phyloP scores from a whole-genome alignment of 2,797 vertebrate genomes.

The Pyrocephalus nanus region DNA sequence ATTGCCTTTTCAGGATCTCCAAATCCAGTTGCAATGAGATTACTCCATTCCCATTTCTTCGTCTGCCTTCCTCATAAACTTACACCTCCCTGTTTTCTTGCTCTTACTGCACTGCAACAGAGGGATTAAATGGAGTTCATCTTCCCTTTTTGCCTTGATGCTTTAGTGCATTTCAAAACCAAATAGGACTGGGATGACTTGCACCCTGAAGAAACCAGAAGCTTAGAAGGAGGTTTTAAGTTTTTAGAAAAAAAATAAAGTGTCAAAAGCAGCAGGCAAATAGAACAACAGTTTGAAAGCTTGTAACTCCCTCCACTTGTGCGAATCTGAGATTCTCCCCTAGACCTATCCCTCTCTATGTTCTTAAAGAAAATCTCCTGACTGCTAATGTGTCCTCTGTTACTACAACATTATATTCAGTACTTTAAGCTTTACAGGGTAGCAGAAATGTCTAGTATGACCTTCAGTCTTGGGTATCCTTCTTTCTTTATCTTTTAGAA shows the following conservation, averaged over 20 bases:
- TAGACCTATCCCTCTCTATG: not conserved
- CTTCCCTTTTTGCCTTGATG: constrained; percentile 29
- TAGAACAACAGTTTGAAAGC: constrained; percentile 20
- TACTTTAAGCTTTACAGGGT: not conserved
- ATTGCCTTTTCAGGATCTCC: not conserved
- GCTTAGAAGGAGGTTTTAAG: constrained; percentile 15
- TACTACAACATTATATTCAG: not conserved
- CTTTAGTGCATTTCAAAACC: constrained; percentile 24
- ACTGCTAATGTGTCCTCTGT: not conserved
- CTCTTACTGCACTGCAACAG: not conserved
- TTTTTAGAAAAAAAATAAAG: constrained; percentile 6
- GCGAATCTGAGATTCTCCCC: not conserved
- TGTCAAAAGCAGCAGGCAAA: constrained; percentile 6
- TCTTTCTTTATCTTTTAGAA: constrained; percentile 29
- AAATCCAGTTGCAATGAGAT: not conserved
- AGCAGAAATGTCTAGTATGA: not conserved
- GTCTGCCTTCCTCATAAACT: not conserved
- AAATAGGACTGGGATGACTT: constrained; percentile 21
- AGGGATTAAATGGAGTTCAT: constrained; percentile 26
- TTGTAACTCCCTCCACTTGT: not conserved
- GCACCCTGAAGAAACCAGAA: not conserved
- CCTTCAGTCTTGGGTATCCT: not conserved
- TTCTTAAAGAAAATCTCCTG: constrained; percentile 20
- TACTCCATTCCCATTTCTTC: not conserved
- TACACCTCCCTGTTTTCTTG: not conserved